Evolutionary conservation across 2,888 invertebrate genomes (phyloP).

Genomic region (Lochmaea crataegi): DNA sequence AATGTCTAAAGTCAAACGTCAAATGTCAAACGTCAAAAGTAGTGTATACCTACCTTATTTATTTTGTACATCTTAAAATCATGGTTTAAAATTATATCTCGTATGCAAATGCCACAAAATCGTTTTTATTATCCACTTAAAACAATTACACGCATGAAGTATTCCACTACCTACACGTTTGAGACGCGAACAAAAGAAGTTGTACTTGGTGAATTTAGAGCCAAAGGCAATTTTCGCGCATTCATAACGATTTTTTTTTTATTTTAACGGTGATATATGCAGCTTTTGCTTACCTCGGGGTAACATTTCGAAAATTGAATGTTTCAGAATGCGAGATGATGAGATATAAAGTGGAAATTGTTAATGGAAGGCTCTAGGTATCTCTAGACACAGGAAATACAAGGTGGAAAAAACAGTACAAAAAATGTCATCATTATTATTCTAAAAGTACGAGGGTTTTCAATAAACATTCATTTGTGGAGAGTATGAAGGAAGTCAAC

Average conservation of each 20-base stretch:
- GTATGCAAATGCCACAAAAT: background rate
- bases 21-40: too few species aligned
- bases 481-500: too few species aligned
- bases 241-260: background rate
- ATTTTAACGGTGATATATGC: background rate
- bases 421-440: background rate
- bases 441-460: background rate
- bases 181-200: background rate
- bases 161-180: background rate
- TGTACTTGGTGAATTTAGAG: background rate
- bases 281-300: background rate
- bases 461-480: too few species aligned
- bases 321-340: background rate
- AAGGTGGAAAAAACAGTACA: background rate
- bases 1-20: too few species aligned
- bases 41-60: too few species aligned
- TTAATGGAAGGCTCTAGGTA: background rate
- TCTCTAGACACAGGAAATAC: background rate
- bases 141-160: background rate
- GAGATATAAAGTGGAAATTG: conserved; percentile 3
- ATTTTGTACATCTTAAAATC: too few species aligned
- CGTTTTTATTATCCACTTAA: background rate
- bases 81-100: background rate
- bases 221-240: background rate
- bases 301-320: background rate